phyloP scores from a whole-genome alignment of 2,888 invertebrate genomes.

The Autographa pulchrina region DNA sequence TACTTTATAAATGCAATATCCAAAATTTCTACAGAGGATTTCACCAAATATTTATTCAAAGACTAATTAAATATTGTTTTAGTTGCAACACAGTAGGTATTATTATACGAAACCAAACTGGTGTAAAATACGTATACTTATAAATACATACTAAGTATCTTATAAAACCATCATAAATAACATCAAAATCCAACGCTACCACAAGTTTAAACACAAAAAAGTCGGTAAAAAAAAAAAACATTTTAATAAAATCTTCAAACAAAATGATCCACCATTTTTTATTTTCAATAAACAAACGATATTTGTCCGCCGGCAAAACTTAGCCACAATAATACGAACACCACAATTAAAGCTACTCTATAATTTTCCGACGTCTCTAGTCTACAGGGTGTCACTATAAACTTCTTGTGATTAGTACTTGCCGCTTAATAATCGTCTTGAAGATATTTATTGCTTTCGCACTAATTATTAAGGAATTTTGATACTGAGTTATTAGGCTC shows the following conservation, averaged over 20 bases:
- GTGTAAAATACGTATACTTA: not conserved
- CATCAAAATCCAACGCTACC: not conserved
- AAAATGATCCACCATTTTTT: not conserved
- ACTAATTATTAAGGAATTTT: constrained; percentile 88
- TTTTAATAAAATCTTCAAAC: not conserved
- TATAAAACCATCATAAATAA: not conserved
- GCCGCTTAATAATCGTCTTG: constrained; percentile 85
- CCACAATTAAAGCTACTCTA: constrained; percentile 40
- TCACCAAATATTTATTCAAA: not conserved
- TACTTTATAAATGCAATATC: not conserved
- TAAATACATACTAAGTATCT: not conserved
- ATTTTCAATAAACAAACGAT: constrained; percentile 6
- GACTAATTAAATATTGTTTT: no score
- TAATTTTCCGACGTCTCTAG: constrained; percentile 66
- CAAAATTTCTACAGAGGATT: not conserved
- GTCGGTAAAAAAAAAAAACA: not conserved
- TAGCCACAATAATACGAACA: constrained; percentile 25
- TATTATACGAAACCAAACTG: no score
- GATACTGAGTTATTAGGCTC: constrained; percentile 86
- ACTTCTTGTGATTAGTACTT: constrained; percentile 82
- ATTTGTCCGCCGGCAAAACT: constrained; percentile 6
- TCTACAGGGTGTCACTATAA: constrained; percentile 69
- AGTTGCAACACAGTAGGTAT: no score
- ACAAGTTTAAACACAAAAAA: not conserved
- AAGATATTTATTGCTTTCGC: constrained; percentile 84